These are phyloP conservation scores for Podocnemis expansa DNA, from an alignment of 2,113 vertebrate species.

Conservation along the genomic window DNA sequence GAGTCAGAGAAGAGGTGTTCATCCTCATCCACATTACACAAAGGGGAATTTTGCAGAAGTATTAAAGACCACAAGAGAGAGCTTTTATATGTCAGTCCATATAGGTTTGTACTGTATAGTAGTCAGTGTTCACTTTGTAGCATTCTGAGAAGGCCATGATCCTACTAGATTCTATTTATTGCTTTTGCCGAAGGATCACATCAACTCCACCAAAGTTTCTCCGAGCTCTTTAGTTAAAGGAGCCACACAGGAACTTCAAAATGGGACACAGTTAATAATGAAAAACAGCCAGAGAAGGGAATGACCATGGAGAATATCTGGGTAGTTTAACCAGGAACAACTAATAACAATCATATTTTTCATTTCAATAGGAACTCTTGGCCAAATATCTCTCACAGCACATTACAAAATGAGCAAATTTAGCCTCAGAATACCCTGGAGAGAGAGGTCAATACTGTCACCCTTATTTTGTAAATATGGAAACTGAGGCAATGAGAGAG, in stretches of 20 bases:
- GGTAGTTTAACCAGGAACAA: slow-evolving; percentile 36
- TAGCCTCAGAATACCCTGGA: slow-evolving; percentile 17
- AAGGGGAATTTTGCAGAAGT: not conserved
- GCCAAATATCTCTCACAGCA: not conserved
- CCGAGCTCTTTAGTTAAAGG: slow-evolving; percentile 10
- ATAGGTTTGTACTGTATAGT: not conserved
- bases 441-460: slow-evolving; percentile 44
- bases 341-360: slow-evolving; percentile 24
- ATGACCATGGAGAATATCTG: slow-evolving; percentile 36
- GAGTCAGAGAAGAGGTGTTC: not conserved
- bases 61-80: not conserved
- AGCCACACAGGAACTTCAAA: slow-evolving; percentile 27
- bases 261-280: slow-evolving; percentile 28
- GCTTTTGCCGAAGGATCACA: not conserved
- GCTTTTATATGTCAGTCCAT: not conserved
- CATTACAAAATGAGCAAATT: slow-evolving; percentile 24
- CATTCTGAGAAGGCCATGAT: not conserved
- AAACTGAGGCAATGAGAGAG: slow-evolving; percentile 33
- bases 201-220: slow-evolving; percentile 10
- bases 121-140: not conserved
- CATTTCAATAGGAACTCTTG: slow-evolving; percentile 51
- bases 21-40: not conserved
- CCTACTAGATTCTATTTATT: not conserved
- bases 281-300: slow-evolving; percentile 2
- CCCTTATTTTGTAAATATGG: slow-evolving; percentile 37